Conservation (phyloP, 1,140 invertebrate species). For the Charaxes varanes region DNA sequence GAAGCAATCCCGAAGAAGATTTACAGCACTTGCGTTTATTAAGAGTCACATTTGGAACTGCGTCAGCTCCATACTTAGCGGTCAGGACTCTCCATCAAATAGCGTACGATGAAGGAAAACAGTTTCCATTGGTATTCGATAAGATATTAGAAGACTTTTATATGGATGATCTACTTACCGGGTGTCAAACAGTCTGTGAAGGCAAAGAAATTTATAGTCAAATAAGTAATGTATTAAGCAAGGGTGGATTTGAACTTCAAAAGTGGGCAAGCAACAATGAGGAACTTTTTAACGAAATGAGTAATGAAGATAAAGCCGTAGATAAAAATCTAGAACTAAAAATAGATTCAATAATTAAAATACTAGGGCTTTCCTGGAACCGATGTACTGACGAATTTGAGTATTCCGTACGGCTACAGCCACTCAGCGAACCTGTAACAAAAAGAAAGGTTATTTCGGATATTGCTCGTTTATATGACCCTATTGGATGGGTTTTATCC, state of each 20-base stretch:
- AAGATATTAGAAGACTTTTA: conserved; percentile 19
- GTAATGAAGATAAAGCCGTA: background rate
- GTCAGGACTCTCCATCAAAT: conserved; percentile 19
- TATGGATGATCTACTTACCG: conserved; percentile 21
- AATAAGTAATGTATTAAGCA: conserved; percentile 13
- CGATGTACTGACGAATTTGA: conserved; percentile 6
- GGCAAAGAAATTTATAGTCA: conserved; percentile 13
- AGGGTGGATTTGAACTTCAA: conserved; percentile 22
- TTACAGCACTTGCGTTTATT: conserved; percentile 10
- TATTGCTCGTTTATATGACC: too few relatives aligned
- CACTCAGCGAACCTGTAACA: conserved; percentile 11
- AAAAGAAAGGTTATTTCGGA: conserved; percentile 23
- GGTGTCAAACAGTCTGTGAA: conserved; percentile 17
- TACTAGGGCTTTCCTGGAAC: conserved; percentile 17
- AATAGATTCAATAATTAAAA: conserved; percentile 12
- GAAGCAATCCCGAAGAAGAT: conserved; percentile 5
- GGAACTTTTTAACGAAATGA: conserved; percentile 6
- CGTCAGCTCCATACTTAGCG: conserved; percentile 19
- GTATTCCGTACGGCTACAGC: conserved; percentile 8
- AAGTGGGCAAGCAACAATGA: conserved; percentile 20
- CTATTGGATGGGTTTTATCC: too few relatives aligned
- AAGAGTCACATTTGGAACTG: conserved; percentile 20
- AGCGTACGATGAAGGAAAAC: conserved; percentile 14
- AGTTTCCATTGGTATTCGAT: conserved; percentile 13
- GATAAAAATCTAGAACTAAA: conserved; percentile 7